These are phyloP conservation scores for Mycteria americana DNA, from an alignment of 2,797 vertebrate species.

Conservation along the genomic window DNA sequence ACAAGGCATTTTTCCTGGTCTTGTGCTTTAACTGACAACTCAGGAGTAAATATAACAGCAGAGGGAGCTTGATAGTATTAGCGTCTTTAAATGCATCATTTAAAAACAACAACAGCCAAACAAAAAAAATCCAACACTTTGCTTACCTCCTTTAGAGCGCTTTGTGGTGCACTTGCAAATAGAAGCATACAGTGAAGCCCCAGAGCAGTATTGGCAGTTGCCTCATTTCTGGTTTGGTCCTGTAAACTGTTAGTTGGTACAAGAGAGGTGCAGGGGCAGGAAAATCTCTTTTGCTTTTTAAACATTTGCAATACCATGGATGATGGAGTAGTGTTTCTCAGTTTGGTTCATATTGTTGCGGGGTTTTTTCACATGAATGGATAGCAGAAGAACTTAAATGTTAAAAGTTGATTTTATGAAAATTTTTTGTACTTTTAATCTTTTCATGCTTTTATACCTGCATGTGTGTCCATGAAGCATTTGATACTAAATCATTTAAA, in stretches of 20 bases:
- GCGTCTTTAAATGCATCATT: not conserved
- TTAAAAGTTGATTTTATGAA: not conserved
- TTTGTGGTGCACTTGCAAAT: not conserved
- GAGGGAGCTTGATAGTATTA: not conserved
- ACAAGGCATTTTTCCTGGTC: not conserved
- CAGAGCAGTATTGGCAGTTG: not conserved
- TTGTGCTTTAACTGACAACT: not conserved
- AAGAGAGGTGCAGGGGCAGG: not conserved
- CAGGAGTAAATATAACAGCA: not conserved
- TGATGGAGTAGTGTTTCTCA: not conserved
- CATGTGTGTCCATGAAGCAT: not conserved
- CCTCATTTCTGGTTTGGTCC: not conserved
- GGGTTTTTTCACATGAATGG: not conserved
- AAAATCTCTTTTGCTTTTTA: not conserved
- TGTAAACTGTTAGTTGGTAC: not conserved
- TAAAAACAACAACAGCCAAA: not conserved
- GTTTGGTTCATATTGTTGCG: not conserved
- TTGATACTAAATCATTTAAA: not conserved
- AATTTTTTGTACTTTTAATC: not conserved
- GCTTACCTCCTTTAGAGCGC: not conserved
- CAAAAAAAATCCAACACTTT: not conserved
- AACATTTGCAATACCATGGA: rapidly evolving
- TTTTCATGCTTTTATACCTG: not conserved
- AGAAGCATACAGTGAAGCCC: not conserved
- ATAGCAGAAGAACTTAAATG: not conserved